A percentile compares a stretch with the other conserved stretches of the same genome.
Evolutionary conservation across 2,113 vertebrate genomes (phyloP).

Genomic region (Channa argus): DNA sequence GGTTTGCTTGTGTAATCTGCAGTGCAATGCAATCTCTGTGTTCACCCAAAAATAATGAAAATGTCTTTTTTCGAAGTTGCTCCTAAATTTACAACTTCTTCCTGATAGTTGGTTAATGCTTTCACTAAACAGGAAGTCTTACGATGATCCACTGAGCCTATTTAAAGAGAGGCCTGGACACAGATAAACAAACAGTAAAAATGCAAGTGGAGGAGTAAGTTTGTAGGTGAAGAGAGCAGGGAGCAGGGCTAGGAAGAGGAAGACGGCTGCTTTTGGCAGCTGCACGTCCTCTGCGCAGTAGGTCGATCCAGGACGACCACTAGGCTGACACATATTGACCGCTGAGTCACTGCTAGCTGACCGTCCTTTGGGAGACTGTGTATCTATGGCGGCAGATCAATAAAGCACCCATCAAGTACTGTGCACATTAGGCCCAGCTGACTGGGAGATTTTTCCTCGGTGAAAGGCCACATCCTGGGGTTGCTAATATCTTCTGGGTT

Average conservation of each 20-base stretch:
- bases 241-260: constrained; percentile 13
- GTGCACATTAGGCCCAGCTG: constrained; percentile 47
- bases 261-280: constrained; percentile 30
- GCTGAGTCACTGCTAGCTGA: constrained; percentile 64
- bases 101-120: not conserved
- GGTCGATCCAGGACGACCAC: constrained; percentile 54
- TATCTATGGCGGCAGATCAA: constrained; percentile 61
- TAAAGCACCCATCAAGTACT: constrained; percentile 51
- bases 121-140: not conserved
- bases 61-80: not conserved
- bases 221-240: constrained; percentile 8
- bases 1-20: not conserved
- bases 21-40: not conserved
- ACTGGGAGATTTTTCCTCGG: constrained; percentile 43
- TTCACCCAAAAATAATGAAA: not conserved
- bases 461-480: constrained; percentile 15
- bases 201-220: not conserved
- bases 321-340: constrained; percentile 50
- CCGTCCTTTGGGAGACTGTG: constrained; percentile 47
- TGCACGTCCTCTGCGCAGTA: constrained; percentile 39
- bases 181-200: not conserved
- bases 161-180: not conserved
- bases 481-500: constrained; percentile 21
- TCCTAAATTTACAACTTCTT: not conserved
- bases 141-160: not conserved